These are phyloP conservation scores for Castor canadensis DNA, from an alignment of 2,113 vertebrate species.

Conservation along the genomic window DNA sequence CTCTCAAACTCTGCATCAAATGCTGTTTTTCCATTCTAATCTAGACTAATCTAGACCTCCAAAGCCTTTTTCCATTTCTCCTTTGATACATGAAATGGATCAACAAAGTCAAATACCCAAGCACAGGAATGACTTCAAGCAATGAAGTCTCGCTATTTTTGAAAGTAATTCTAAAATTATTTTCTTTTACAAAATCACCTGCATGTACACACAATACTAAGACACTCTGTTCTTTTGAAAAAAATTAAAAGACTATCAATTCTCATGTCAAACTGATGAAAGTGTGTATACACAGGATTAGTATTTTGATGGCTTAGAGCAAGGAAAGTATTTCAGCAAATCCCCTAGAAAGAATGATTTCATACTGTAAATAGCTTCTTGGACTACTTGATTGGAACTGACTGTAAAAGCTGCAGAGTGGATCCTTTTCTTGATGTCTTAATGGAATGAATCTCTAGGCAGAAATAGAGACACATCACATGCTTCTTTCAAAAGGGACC, in stretches of 20 bases:
- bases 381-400: background rate
- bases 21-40: background rate
- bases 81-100: background rate
- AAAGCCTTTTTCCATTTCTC: background rate
- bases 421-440: background rate
- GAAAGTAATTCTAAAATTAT: conserved; percentile 1
- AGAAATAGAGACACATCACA: background rate
- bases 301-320: background rate
- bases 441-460: background rate
- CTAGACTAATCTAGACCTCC: background rate
- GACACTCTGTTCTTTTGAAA: background rate
- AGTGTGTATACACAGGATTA: background rate
- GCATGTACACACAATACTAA: background rate
- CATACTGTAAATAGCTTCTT: background rate
- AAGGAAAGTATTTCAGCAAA: background rate
- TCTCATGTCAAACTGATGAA: background rate
- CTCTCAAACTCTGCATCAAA: background rate
- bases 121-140: background rate
- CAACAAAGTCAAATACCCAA: background rate
- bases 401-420: background rate
- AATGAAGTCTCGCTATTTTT: background rate
- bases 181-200: background rate
- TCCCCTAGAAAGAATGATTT: background rate
- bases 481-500: background rate
- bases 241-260: background rate